Base-by-base conservation (phyloP, 2,888 invertebrate species). In the Portevinia maculata region DNA sequence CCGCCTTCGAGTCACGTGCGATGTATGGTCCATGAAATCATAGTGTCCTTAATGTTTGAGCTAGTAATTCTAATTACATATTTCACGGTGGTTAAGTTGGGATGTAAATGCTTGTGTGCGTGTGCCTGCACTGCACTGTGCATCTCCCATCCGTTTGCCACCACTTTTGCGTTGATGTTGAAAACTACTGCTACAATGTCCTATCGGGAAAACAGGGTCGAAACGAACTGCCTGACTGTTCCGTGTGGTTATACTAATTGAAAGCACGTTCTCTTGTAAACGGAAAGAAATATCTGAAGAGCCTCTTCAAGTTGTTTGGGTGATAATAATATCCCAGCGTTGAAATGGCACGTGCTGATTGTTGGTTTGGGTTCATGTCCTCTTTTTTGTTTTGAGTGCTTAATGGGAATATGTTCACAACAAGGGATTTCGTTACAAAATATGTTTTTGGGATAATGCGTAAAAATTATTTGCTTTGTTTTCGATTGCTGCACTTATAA, bases 31-130 rank as follows among this genome's bases (percentile, higher is more conserved):
- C 70, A 30, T 64, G 64, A 75, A 75, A 81, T 81, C 59, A 75
- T 74, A 34, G 44, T 73, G 69, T 57, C 74, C 60, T 50, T 37
- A 48, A 64, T 79, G 74, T 75, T 70, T 81, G 69, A 70, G 39
- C 64, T 65, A 81, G 64, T 81, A 75, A 75, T n/a, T n/a, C n/a
- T n/a, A n/a, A n/a, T 81, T 75, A 64, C 37, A 81, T 69, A 81
- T 81, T 81, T 81, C 52, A 70, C 59, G 64, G 75, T 65, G 64
- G 75, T 75, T 75, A 64, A 41, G 17, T 57, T 15, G 13, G 32
- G 30, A 34, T 17, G 53, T 53, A 60, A 53, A 57, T 48, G 30
- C 11, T 3, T 15, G 39, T 39, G 39, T 57, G 48, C 69, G 57
- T 59, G 44, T 34, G 69, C 62, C 34, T 57, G 37, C 73, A 53